These are phyloP conservation scores for Haliclona indistincta DNA, from an alignment of 37 sponge, comb jelly and placozoan species.

Conservation along the genomic window DNA sequence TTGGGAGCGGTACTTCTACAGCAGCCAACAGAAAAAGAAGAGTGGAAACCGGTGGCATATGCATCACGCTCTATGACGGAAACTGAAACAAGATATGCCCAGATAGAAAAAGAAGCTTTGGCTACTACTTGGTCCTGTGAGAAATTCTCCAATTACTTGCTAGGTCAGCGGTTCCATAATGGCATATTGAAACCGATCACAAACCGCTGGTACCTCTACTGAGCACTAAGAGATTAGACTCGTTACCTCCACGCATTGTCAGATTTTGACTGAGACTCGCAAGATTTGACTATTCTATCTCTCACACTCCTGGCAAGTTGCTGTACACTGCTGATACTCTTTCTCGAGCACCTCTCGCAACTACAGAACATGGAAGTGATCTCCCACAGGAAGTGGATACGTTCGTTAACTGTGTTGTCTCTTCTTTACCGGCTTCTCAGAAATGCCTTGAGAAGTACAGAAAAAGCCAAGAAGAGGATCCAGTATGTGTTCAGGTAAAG, in stretches of 20 bases:
- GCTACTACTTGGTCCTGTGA: neutral
- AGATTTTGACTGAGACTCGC: slow-evolving; percentile 5
- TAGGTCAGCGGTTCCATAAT: neutral
- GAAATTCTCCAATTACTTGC: neutral
- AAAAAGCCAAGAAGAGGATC: too few relatives aligned
- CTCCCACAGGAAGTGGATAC: too few relatives aligned
- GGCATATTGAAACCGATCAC: slow-evolving; percentile 5
- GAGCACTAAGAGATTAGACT: slow-evolving; percentile 3
- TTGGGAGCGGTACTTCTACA: too few relatives aligned
- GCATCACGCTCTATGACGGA: too few relatives aligned
- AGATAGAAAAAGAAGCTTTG: neutral
- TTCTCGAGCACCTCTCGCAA: slow-evolving; percentile 23
- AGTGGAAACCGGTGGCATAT: too few relatives aligned
- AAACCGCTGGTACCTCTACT: slow-evolving; percentile 1
- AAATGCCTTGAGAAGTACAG: too few relatives aligned
- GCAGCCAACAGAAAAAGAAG: too few relatives aligned
- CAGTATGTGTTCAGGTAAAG: too few relatives aligned
- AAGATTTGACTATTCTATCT: slow-evolving; percentile 13
- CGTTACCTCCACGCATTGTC: too few relatives aligned
- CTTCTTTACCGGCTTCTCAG: too few relatives aligned
- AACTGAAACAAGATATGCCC: neutral
- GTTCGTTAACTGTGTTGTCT: too few relatives aligned
- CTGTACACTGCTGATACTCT: slow-evolving; percentile 24
- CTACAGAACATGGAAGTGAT: too few relatives aligned
- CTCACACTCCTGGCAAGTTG: neutral